Base-by-base conservation (phyloP, 1,140 invertebrate genomes). In the Rhizoglyphus robini region DNA sequence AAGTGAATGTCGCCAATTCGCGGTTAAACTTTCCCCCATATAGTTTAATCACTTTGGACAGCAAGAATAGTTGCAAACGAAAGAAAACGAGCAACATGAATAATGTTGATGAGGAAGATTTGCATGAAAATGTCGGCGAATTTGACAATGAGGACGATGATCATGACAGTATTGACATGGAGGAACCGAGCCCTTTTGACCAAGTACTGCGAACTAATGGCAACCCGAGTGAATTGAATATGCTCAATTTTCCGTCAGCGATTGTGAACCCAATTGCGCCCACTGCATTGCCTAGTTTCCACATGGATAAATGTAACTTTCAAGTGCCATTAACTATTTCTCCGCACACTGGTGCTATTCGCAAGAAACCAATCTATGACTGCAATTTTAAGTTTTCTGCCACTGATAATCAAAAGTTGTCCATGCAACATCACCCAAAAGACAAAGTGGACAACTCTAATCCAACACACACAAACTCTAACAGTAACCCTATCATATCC, bases 221-320 rank as follows among this genome's bases (percentile, higher is more conserved):
- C 15, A 46, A 46, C 41, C 23, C 41, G 41, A 46, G 23, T 23
- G 41, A 46, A 23, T 46, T 23, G 41, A 46, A 23, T 46, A 46
- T 46, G 15, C 23, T 46, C 23, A 23, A 32, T 11, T 18, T 41
- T 54, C 23, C 51, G 20, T 54, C 51, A 27, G 15, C 51, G 8
- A 54, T 11, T 11, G 51, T 32, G 23, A 54, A 54, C 23, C 31
- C 8, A 27, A 54, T 8, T 54, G 20, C 23, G 8, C 51, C 51
- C 8, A 54, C 51, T 54, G 15, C 51, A 54, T 8, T 54, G 20
- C 51, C 51, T 32, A 54, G 20, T 20, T 54, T 54, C 23, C 51
- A 54, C 20, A 25, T 27, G 51, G 51, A 54, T 32, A 54, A 54
- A 54, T 54, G 51, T 32, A 54, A 32, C 51, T 54, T 54, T 54